phyloP scores from a whole-genome alignment of 2,797 vertebrate genomes.

The Galagoides demidoff region DNA sequence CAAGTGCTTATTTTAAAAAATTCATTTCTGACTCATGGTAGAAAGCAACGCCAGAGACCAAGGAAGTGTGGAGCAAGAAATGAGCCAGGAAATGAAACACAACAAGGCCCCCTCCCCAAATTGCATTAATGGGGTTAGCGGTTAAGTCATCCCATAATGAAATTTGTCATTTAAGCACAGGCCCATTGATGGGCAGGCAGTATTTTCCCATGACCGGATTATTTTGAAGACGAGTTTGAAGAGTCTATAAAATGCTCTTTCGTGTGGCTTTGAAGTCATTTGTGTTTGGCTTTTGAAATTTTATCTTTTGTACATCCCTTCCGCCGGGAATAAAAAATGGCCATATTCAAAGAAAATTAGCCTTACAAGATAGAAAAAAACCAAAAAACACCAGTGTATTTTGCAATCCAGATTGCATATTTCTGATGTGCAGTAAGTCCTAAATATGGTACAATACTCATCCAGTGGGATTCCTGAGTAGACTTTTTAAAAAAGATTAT shows the following conservation, averaged over 20 bases:
- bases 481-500: not conserved
- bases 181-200: slow-evolving; percentile 35
- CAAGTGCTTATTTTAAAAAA: slow-evolving; percentile 87
- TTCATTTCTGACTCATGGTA: slow-evolving; percentile 82
- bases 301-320: not conserved
- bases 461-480: not conserved
- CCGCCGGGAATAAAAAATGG: not conserved
- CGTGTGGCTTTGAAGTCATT: not conserved
- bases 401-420: slow-evolving; percentile 14
- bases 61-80: slow-evolving; percentile 75
- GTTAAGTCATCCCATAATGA: slow-evolving; percentile 69
- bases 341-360: not conserved
- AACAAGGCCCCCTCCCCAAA: slow-evolving; percentile 40
- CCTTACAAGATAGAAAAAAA: not conserved
- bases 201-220: slow-evolving; percentile 45
- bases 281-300: not conserved
- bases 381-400: not conserved
- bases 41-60: slow-evolving; percentile 76
- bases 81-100: slow-evolving; percentile 81
- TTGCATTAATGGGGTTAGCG: slow-evolving; percentile 72
- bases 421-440: not conserved
- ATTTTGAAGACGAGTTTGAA: slow-evolving; percentile 54
- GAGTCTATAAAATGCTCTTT: slow-evolving; percentile 9
- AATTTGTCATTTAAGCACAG: slow-evolving; percentile 76
- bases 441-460: not conserved